Percentiles rank a stretch among this genome's conserved stretches.
phyloP scores from a whole-genome alignment of 2,888 invertebrate species.

The Dynastes maya region DNA sequence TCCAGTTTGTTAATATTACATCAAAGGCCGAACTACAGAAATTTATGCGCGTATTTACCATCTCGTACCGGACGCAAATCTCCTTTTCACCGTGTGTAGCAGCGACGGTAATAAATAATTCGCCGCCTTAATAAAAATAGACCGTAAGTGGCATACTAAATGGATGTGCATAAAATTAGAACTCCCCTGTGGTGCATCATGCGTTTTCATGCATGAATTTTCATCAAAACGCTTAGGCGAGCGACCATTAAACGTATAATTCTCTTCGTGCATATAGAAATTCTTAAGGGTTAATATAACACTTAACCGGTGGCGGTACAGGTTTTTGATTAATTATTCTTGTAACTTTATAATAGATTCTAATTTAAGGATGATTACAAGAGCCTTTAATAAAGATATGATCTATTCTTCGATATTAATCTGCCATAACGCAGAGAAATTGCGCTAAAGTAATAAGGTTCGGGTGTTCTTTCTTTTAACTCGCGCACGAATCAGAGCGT shows the following conservation, averaged over 20 bases:
- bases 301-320: slow-evolving; percentile 36
- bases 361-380: slow-evolving; percentile 45
- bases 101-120: slow-evolving; percentile 34
- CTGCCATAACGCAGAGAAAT: slow-evolving; percentile 22
- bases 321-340: slow-evolving; percentile 42
- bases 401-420: slow-evolving; percentile 24
- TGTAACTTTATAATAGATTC: slow-evolving; percentile 36
- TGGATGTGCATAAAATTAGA: slow-evolving; percentile 44
- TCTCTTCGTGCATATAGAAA: slow-evolving; percentile 17
- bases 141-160: slow-evolving; percentile 37
- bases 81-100: slow-evolving; percentile 29
- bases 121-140: slow-evolving; percentile 24
- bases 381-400: slow-evolving; percentile 37
- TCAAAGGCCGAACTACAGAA: slow-evolving; percentile 30
- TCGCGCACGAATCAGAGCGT: slow-evolving; percentile 10
- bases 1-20: slow-evolving; percentile 40
- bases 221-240: slow-evolving; percentile 41
- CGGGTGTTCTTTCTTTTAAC: background rate
- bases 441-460: slow-evolving; percentile 15
- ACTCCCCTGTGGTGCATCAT: slow-evolving; percentile 41
- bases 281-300: slow-evolving; percentile 40
- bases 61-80: slow-evolving; percentile 22
- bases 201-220: slow-evolving; percentile 44
- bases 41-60: slow-evolving; percentile 32
- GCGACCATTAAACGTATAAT: slow-evolving; percentile 27